Evolutionary conservation across 2,888 invertebrate species (phyloP), one percentile per base, ranked within the genome.

Genomic region (Margaritifera margaritifera): DNA sequence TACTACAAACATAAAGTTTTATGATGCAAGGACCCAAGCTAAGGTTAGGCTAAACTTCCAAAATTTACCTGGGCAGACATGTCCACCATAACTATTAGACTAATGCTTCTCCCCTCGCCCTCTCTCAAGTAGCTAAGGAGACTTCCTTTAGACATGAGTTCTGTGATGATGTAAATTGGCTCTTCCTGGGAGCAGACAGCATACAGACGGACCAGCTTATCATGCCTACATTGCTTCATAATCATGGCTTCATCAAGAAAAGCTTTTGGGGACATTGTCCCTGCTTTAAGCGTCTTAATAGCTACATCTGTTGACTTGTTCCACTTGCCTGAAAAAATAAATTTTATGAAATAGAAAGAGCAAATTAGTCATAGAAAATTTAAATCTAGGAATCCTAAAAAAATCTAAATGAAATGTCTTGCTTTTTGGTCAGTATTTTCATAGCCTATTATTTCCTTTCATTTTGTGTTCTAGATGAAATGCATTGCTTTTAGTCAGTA

Each of bases 201-300:
- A 90, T 96, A 97, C 42, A 98, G 91, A 6, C 96, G 95, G n/a
- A 98, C 97, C 58, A 98, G 92, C 78, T 97, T 94, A 90, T 97
- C 95, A 91, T 99, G 99, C 64, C 97, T 93, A 91, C 98, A 96
- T 90, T 97, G 96, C 89, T 99, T 99, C 99, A 99, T 99, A 78
- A 99, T 98, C 79, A 95, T 95, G 6, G 99, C 99, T 90, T 99
- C 99, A 90, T 98, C 95, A 2, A 99, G 92, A 92, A 99, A 99
- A 3, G 98, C 98, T 83, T 95, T 94, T 11, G 96, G 95, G 42
- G 97, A 96, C 99, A 99, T 99, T 18, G 98, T 95, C 75, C 98
- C 99, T 85, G 96, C 95, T 82, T 98, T 93, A 58, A 99, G 91
- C 1, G 98, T 99, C 91, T 99, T 99, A 27, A 99, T 96, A 61